Percentiles rank a stretch among this genome's conserved stretches.
Evolutionary conservation across 2,888 invertebrate species (phyloP).

Genomic region (Agrotis exclamationis): DNA sequence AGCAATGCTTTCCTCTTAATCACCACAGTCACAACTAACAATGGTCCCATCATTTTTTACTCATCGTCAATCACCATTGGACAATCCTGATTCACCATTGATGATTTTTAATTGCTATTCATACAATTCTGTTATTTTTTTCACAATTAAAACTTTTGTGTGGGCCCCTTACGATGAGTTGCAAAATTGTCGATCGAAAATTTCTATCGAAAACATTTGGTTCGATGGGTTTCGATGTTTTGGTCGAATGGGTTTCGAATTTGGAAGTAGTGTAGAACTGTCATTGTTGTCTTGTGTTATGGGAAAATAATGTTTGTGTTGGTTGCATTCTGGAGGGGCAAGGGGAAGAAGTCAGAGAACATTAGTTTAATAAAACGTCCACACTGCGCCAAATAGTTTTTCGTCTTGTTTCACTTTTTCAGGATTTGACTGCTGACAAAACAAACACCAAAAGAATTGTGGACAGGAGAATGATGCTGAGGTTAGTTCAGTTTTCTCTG

Average conservation of each 20-base stretch:
- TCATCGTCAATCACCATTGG: slow-evolving; percentile 72
- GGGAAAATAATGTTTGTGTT: slow-evolving; percentile 3
- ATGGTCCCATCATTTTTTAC: slow-evolving; percentile 63
- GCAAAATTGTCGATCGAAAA: slow-evolving; percentile 58
- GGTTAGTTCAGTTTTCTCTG: background rate
- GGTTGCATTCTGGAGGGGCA: background rate
- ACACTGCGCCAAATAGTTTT: too few species aligned
- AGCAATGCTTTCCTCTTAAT: slow-evolving; percentile 22
- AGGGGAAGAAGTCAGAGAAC: too few species aligned
- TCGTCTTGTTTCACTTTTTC: too few species aligned
- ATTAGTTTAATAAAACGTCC: too few species aligned
- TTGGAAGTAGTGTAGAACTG: slow-evolving; percentile 20
- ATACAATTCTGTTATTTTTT: slow-evolving; percentile 68
- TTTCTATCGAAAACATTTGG: slow-evolving; percentile 53
- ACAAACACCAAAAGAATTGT: too few species aligned
- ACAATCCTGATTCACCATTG: slow-evolving; percentile 72
- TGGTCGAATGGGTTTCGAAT: slow-evolving; percentile 43
- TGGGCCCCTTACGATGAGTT: slow-evolving; percentile 69
- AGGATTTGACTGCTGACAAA: too few species aligned
- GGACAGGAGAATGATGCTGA: too few species aligned
- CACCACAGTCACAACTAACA: slow-evolving; percentile 45
- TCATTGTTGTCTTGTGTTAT: slow-evolving; percentile 24
- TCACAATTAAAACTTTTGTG: slow-evolving; percentile 73
- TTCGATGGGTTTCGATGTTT: slow-evolving; percentile 46
- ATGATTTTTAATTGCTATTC: slow-evolving; percentile 77